Conservation (phyloP, 1,140 invertebrate genomes). For the Eupristina koningsbergeri region DNA sequence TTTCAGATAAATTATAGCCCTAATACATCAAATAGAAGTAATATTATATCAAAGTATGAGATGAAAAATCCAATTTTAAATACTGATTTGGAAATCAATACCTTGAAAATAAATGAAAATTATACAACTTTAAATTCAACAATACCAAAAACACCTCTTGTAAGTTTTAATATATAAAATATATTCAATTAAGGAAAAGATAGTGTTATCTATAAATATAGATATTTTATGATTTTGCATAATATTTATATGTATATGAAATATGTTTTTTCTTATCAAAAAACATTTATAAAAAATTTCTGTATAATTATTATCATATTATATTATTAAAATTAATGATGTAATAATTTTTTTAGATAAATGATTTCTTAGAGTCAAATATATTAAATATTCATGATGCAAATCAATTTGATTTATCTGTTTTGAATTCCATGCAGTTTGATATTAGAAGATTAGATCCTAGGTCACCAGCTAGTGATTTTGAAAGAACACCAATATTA, state of each 20-base stretch:
- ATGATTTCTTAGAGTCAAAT: background rate
- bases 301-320: background rate
- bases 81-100: background rate
- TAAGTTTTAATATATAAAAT: background rate
- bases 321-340: background rate
- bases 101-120: too few relatives aligned
- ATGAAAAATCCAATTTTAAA: background rate
- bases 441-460: background rate
- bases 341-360: background rate
- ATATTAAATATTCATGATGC: background rate
- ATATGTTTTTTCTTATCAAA: background rate
- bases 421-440: background rate
- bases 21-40: background rate
- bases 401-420: background rate
- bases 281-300: background rate
- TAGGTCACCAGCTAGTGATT: background rate
- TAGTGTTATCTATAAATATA: too few relatives aligned
- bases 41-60: background rate
- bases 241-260: too few relatives aligned
- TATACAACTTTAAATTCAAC: background rate
- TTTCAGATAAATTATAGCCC: background rate
- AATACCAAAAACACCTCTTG: background rate
- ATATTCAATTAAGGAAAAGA: background rate
- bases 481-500: constrained; percentile 3
- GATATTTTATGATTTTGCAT: too few relatives aligned